A percentile compares a stretch with the other conserved stretches of the same genome.
Evolutionary conservation across 2,888 invertebrate genomes (phyloP).

Genomic region (Neoaliturus tenellus): DNA sequence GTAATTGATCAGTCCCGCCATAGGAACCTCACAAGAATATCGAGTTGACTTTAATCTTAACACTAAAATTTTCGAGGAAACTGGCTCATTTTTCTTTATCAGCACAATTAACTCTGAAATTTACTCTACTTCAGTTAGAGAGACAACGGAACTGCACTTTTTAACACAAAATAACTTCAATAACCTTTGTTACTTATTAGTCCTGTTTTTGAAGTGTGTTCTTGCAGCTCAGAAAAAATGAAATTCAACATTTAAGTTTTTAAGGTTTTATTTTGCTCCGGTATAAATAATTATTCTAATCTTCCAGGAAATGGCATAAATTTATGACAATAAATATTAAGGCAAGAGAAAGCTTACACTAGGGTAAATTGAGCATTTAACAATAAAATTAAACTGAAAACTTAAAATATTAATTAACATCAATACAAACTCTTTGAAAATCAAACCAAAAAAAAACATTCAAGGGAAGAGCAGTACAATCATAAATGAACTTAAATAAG

Average conservation of each 20-base stretch:
- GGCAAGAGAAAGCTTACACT: conserved; percentile 56
- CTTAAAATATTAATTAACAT: conserved; percentile 19
- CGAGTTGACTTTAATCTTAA: no score
- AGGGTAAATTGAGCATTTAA: conserved; percentile 52
- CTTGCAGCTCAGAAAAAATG: conserved; percentile 66
- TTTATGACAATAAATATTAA: conserved; percentile 46
- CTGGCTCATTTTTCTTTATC: no score
- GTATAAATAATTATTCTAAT: conserved; percentile 32
- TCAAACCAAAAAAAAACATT: neutral
- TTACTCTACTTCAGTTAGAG: neutral
- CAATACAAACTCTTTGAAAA: neutral
- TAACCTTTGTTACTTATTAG: neutral
- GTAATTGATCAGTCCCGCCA: no score
- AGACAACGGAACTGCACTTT: neutral
- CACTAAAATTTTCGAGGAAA: no score
- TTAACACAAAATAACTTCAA: neutral
- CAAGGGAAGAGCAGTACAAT: neutral
- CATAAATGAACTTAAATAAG: neutral
- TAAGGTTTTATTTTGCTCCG: conserved; percentile 28
- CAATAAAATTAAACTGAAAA: conserved; percentile 41
- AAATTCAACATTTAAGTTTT: conserved; percentile 27
- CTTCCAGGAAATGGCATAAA: conserved; percentile 30
- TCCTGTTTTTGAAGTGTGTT: conserved; percentile 62
- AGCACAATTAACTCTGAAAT: no score
- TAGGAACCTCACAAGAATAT: no score